These are phyloP conservation scores for Saxidomus purpurata DNA, from an alignment of 1,140 invertebrate genomes.

Conservation along the genomic window DNA sequence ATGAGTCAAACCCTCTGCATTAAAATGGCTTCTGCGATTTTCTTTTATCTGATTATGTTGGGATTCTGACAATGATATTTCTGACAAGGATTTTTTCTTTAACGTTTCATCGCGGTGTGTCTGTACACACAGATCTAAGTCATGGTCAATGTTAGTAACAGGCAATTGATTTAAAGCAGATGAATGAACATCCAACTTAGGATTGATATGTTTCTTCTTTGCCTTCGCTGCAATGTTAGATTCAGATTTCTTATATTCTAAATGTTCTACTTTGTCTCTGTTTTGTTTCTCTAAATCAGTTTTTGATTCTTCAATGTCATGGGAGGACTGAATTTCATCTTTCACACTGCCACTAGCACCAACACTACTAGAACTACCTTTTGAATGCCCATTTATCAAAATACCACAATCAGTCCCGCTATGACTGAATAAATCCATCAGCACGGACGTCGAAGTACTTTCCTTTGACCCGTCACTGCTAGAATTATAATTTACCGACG, in stretches of 20 bases:
- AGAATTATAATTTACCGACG: background rate
- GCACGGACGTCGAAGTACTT: slow-evolving; percentile 7
- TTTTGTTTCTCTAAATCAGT: background rate
- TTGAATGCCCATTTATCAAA: slow-evolving; percentile 23
- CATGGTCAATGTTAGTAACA: background rate
- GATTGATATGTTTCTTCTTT: background rate
- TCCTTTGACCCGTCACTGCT: background rate
- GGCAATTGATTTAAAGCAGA: background rate
- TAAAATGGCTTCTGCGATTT: too few relatives aligned
- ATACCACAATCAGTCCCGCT: slow-evolving; percentile 15
- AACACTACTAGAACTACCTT: slow-evolving; percentile 22
- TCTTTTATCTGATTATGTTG: too few relatives aligned
- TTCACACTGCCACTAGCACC: slow-evolving; percentile 59
- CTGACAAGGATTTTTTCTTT: too few relatives aligned
- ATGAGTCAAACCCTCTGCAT: too few relatives aligned
- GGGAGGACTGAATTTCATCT: slow-evolving; percentile 16
- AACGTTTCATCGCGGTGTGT: too few relatives aligned
- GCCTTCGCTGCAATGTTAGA: background rate
- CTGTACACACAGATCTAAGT: too few relatives aligned
- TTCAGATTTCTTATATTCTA: background rate
- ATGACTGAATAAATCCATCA: background rate
- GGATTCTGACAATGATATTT: too few relatives aligned
- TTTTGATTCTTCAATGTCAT: background rate
- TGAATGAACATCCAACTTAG: background rate
- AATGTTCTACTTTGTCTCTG: background rate